Base-by-base conservation (phyloP, 2,113 vertebrate species). In the Lepidothrix coronata region DNA sequence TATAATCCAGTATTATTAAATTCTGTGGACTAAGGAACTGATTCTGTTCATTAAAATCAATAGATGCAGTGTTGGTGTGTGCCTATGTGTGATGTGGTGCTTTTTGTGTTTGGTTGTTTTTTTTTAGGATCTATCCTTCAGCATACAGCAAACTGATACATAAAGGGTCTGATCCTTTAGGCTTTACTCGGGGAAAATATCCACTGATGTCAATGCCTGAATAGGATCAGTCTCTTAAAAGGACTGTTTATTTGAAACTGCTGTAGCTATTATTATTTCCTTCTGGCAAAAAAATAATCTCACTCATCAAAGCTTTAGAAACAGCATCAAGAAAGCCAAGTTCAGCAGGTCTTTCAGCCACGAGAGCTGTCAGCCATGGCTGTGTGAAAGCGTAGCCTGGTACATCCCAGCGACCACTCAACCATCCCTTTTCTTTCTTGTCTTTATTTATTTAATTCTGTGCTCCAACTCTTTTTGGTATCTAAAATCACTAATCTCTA, bases 401-500 rank as follows among this genome's bases (percentile, higher is more conserved):
- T 63, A 54, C 51, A 63, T 62, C 61, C 90, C 71, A 85, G 37
- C 0, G 0, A 41, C 78, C 4, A 5, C 71, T 87, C 83, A 90
- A 23, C 66, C 58, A 49, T 71, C 65, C n/a, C 72, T 93, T 59
- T 86, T 39, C 52, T 73, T 68, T 77, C 78, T 90, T 2, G 0
- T 35, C 57, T 43, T 92, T 95, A 65, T 66, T 88, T 91, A 74
- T 93, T 96, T 96, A 62, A 87, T 87, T 93, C 65, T 65, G 23
- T 68, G 22, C 57, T 91, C 71, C 91, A 92, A 44, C 75, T 84
- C 57, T 78, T 91, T 83, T 11, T 96, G 94, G 83, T 89, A 86
- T 95, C 94, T 94, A 82, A 95, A 97, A 84, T 93, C 89, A 81
- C 81, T 95, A 91, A 96, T 95, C 92, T 55, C 80, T 94, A 79